A percentile compares a stretch with the other conserved stretches of the same genome.
Evolutionary conservation across 2,113 vertebrate species (phyloP).

Genomic region (Trogon melanurus): DNA sequence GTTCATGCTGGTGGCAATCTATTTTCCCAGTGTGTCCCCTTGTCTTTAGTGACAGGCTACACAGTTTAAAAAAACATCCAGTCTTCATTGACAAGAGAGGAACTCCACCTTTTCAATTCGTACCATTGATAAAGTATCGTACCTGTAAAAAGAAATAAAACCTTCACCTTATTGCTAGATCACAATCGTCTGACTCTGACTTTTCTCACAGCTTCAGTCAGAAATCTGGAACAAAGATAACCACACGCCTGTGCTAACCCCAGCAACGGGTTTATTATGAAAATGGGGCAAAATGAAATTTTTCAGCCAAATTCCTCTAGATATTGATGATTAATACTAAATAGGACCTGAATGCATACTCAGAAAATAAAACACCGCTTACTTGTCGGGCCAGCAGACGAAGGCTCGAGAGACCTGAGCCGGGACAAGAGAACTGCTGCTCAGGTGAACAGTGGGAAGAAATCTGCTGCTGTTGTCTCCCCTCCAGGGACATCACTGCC

Average conservation of each 20-base stretch:
- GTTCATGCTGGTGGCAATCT: conserved; percentile 39
- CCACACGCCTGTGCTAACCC: fast-evolving
- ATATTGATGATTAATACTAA: neutral
- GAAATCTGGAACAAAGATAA: neutral
- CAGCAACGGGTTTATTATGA: neutral
- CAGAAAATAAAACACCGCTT: neutral
- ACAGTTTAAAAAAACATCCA: neutral
- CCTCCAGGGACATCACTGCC: neutral
- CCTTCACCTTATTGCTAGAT: neutral
- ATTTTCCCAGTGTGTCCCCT: conserved; percentile 19
- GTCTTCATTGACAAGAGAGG: neutral
- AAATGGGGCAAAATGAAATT: neutral
- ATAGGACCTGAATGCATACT: neutral
- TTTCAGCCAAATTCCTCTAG: neutral
- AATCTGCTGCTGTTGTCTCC: neutral
- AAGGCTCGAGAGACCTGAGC: neutral
- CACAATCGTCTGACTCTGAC: neutral
- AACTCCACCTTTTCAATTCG: neutral
- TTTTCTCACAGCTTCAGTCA: neutral
- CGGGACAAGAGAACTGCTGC: neutral
- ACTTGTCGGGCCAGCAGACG: neutral
- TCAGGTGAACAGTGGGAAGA: neutral
- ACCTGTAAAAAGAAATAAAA: neutral
- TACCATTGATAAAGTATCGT: neutral
- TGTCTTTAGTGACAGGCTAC: conserved; percentile 6